Base-by-base conservation (phyloP, 2,888 invertebrate genomes). In the Latrodectus elegans region DNA sequence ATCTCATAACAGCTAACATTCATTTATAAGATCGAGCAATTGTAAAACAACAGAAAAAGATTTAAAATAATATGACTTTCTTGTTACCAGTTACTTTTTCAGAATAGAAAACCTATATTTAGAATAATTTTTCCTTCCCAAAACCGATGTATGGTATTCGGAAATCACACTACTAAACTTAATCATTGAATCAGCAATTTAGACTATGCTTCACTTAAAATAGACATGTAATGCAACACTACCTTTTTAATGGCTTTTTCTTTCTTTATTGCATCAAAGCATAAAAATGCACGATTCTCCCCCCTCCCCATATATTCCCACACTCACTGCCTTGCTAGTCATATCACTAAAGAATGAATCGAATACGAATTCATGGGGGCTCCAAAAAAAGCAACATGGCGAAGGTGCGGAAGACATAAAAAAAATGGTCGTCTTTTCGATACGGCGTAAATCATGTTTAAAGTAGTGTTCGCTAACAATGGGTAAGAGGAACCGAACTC, bases 401-500 rank as follows among this genome's bases (percentile, higher is more conserved):
- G 4, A 79, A 64, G 73, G 67, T 51, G n/a, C 53, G 15, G 55
- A 2, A 11, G 8, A 15, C 38, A 68, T 38, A 71, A 76, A 83
- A 76, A 9, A 11, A 53, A 53, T 53, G 67, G 73, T 26, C 8
- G 15, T 12, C 49, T 68, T n/a, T 26, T 68, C 64, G 70, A 22
- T 55, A n/a, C n/a, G 38, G 80, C 71, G 85, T 86, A 86, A 86
- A 86, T 86, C 85, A 86, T 74, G n/a, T 74, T 79, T 67, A 71
- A 76, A 80, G 75, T 80, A 76, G 14, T 52, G 26, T 55, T 6
- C 51, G 1, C 52, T 12, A 51, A 80, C 71, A 80, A 78, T 74
- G 65, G 80, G 38, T 9, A 22, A 22, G 38, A 55, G 22, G 22
- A 73, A 10, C 11, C 38, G 11, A 52, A 60, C n/a, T 49, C 60